phyloP scores from a whole-genome alignment of 92 coral and sea anemone genomes.

The Palythoa heliodiscus region DNA sequence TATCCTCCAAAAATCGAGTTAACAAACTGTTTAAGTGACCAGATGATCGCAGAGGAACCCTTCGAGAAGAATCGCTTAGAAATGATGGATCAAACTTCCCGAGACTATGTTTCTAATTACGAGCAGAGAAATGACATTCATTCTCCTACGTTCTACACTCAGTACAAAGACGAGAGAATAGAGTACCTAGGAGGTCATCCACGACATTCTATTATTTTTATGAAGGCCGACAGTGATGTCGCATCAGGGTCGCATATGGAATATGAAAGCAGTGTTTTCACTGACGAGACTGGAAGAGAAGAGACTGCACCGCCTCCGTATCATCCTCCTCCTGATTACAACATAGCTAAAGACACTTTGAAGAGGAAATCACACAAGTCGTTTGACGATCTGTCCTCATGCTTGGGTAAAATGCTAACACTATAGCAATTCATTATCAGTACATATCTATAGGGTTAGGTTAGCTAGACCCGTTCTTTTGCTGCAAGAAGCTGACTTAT shows the following conservation, averaged over 20 bases:
- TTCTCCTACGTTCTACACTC: constrained; percentile 38
- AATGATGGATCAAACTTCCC: neutral
- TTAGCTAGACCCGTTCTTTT: too few species aligned
- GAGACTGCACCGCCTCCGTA: constrained; percentile 63
- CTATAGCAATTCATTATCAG: neutral
- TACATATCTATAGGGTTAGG: neutral
- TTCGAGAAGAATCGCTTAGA: neutral
- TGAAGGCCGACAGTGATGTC: constrained; percentile 48
- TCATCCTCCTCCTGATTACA: constrained; percentile 76
- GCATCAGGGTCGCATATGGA: constrained; percentile 60
- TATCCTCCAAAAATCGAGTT: neutral
- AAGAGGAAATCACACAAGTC: constrained; percentile 57
- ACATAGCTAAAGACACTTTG: constrained; percentile 38
- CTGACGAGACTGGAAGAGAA: constrained; percentile 51
- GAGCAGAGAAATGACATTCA: neutral
- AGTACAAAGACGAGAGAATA: constrained; percentile 35
- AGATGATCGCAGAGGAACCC: neutral
- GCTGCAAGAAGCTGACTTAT: too few species aligned
- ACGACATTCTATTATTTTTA: constrained; percentile 46
- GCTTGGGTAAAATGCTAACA: constrained; percentile 41
- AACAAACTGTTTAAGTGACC: neutral
- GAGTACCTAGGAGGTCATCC: constrained; percentile 46
- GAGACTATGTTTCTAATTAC: neutral
- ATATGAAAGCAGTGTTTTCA: constrained; percentile 68
- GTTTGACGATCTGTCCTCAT: constrained; percentile 37